phyloP scores from a whole-genome alignment of 2,888 invertebrate genomes.

The Metopia argyrocephala region DNA sequence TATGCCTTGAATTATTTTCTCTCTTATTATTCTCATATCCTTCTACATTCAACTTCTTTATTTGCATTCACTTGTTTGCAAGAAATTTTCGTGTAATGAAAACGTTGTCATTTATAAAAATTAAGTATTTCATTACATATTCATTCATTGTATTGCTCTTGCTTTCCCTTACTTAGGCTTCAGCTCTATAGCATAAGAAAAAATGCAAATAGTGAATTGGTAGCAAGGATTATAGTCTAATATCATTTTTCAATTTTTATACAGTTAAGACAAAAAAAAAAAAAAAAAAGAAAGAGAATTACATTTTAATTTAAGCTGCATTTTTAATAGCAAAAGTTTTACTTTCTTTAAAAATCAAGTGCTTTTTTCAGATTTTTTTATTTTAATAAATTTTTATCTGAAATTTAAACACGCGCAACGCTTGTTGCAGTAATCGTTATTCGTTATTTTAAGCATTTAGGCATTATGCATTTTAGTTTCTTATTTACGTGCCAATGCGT shows the following conservation, averaged over 20 bases:
- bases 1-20: not conserved
- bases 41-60: not conserved
- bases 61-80: not conserved
- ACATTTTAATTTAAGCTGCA: conserved; percentile 55
- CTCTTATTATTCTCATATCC: not conserved
- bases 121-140: conserved; percentile 48
- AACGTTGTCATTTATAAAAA: conserved; percentile 37
- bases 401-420: not conserved
- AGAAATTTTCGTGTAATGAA: conserved; percentile 26
- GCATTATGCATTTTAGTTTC: conserved; percentile 36
- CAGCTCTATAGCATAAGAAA: not conserved
- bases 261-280: not conserved
- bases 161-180: not conserved
- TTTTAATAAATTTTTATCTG: not conserved
- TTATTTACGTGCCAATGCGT: conserved; percentile 33
- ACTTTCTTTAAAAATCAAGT: conserved; percentile 23
- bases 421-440: conserved; percentile 12
- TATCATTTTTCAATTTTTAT: conserved; percentile 22
- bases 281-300: conserved; percentile 1
- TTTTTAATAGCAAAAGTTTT: conserved; percentile 58
- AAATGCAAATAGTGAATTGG: conserved; percentile 7
- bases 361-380: not conserved
- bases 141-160: conserved; percentile 11
- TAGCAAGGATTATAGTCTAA: conserved; percentile 6
- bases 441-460: not conserved